Base-by-base conservation (phyloP, 2,888 invertebrate genomes). In the Hypomecis atomaria region DNA sequence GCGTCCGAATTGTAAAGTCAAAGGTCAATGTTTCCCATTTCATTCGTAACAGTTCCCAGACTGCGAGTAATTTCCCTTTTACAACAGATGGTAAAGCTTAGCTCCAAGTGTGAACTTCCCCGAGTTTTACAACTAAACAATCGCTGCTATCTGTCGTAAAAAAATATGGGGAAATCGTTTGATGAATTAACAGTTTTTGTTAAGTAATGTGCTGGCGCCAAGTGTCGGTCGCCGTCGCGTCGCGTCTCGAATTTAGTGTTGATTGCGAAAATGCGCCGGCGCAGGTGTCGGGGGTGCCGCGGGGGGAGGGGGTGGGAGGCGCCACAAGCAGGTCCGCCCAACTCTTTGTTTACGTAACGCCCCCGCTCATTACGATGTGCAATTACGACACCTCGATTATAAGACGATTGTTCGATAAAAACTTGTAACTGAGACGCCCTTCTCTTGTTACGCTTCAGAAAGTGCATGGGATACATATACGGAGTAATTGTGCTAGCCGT, bases 341-440 rank as follows among this genome's bases (percentile, higher is more conserved):
- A 82, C 86, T 87, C 89, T 90, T 91, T 91, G 91, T 91, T 91
- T 89, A 90, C 84, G 89, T 85, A 86, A 89, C 92, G 90, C 91
- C 92, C 89, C 84, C 85, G 75, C 84, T 88, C 85, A 89, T 90
- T 90, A 89, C 77, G 74, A 82, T 79, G 79, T 79, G 79, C 78
- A 77, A 81, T 83, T 83, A 84, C 79, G 82, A 86, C 83, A 78
- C 61, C 69, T 69, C 67, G 66, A 73, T 67, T 67, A 67, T 67
- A 64, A 68, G 56, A 53, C 59, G 56, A 72, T 71, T 70, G 69
- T 66, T 59, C 69, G 49, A 67, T 63, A 70, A 70, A 69, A 71
- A 69, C 65, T 67, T 59, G 66, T 45, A 56, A 61, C 59, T 38
- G 57, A 47, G 37, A 66, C 72, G 69, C 69, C 69, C 63, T 71